Evolutionary conservation across 2,797 vertebrate species (phyloP), one percentile per base, ranked within the genome.

Genomic region (Tauraco hartlaubi): DNA sequence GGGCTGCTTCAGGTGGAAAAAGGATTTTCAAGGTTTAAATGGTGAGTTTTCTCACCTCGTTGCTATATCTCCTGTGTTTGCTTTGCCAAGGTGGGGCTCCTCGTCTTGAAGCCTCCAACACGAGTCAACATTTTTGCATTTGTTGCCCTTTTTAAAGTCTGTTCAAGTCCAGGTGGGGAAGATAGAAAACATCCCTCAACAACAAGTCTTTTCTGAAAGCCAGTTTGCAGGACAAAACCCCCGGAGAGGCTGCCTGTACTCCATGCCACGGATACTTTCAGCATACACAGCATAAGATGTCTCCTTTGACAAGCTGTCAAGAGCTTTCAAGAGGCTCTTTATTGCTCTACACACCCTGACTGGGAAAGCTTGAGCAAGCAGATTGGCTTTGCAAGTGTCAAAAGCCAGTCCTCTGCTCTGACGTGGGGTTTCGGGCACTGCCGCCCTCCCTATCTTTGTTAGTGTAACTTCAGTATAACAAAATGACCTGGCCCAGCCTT

Each of bases 251-350:
- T 72, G 37, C 39, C 33, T 28, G 21, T 28, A 1, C 63, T 29
- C 52, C 1, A 1, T 46, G 39, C 23, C 33, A 4, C 3, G 52
- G 64, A 59, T 64, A 49, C 20, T 46, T 63, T 37, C 72, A 54
- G 26, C 11, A 31, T 2, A 23, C 25, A 11, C n/a, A 72, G 22
- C 6, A 1, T 39, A 43, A 71, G 69, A 68, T 0, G 5, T 71
- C 76, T 83, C 55, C 18, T 35, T 26, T 83, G 81, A 88, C 74
- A 71, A 68, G 90, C 64, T 96, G 78, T 94, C 66, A 83, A 46
- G 83, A 64, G 51, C 55, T 52, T 82, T 90, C 76, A 88, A 29
- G 85, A 59, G 52, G 35, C 54, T 69, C 71, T 13, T 84, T 37
- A 51, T 16, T 63, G 59, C 54, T 76, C 49, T 76, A 11, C 67